phyloP scores from a whole-genome alignment of 2,113 vertebrate genomes.

The Chinchilla lanigera region DNA sequence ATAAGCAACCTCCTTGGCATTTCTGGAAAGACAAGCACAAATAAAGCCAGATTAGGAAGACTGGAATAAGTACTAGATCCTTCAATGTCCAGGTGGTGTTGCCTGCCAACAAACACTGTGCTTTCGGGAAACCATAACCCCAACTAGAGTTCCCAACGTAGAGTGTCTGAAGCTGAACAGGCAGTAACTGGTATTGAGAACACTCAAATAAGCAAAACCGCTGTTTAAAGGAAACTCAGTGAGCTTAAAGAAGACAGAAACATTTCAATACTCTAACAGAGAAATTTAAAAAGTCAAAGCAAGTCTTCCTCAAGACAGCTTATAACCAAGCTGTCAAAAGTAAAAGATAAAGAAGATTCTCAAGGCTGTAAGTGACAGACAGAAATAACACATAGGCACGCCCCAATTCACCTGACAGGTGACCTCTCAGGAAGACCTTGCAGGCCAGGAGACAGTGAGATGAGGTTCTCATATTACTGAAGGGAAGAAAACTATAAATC shows the following conservation, averaged over 20 bases:
- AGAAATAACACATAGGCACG: neutral
- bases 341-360: neutral
- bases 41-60: neutral
- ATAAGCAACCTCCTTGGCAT: neutral
- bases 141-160: neutral
- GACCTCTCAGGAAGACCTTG: neutral
- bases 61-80: neutral
- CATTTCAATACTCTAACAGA: neutral
- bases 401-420: neutral
- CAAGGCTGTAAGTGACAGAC: neutral
- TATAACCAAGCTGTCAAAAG: neutral
- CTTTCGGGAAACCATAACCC: neutral
- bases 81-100: neutral
- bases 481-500: neutral
- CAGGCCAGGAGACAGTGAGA: neutral
- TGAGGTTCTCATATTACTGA: neutral
- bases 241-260: neutral
- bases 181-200: neutral
- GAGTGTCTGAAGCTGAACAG: neutral
- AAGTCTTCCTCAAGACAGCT: neutral
- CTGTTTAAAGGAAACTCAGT: neutral
- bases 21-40: neutral
- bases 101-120: neutral
- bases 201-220: neutral
- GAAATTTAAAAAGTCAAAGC: constrained; percentile 11